Conservation (phyloP, 2,888 invertebrate genomes). For the Campopleginae sp. region DNA sequence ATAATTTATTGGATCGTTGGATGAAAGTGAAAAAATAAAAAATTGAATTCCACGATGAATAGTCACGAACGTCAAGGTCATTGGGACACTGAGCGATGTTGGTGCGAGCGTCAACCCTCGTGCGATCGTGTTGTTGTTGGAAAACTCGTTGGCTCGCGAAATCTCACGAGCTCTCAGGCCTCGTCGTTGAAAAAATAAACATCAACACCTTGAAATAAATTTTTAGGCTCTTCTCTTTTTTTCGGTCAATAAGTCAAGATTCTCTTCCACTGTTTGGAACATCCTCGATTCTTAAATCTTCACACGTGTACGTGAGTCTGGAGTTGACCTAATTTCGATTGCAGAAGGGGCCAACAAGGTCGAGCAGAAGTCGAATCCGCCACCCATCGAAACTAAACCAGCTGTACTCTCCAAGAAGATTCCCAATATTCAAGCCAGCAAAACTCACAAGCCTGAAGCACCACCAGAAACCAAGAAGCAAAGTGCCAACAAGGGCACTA, state of each 20-base stretch:
- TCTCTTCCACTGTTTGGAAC: not conserved
- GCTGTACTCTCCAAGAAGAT: slow-evolving; percentile 75
- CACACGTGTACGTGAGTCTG: not conserved
- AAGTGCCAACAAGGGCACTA: slow-evolving; percentile 74
- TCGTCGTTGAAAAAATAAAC: slow-evolving; percentile 11
- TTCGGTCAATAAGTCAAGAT: slow-evolving; percentile 7
- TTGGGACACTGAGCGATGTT: not conserved
- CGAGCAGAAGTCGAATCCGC: slow-evolving; percentile 70
- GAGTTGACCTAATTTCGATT: slow-evolving; percentile 29
- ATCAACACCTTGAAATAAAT: not conserved
- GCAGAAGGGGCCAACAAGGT: slow-evolving; percentile 64
- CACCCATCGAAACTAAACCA: slow-evolving; percentile 81
- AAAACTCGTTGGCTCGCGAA: slow-evolving; percentile 12
- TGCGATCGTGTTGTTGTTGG: not conserved
- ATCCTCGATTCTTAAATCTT: not conserved
- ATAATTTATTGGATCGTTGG: slow-evolving; percentile 5
- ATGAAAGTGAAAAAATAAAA: not conserved
- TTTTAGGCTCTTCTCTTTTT: slow-evolving; percentile 8
- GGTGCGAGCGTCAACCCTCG: slow-evolving; percentile 29
- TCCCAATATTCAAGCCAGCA: slow-evolving; percentile 81
- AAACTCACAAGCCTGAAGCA: slow-evolving; percentile 77
- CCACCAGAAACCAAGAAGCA: slow-evolving; percentile 78
- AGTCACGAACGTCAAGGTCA: slow-evolving; percentile 21
- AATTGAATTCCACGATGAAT: not conserved
- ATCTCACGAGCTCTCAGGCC: slow-evolving; percentile 25